A percentile compares a stretch with the other conserved stretches of the same genome.
These are phyloP conservation scores for Dromaius novaehollandiae DNA, from an alignment of 2,113 vertebrate species.

Conservation along the genomic window DNA sequence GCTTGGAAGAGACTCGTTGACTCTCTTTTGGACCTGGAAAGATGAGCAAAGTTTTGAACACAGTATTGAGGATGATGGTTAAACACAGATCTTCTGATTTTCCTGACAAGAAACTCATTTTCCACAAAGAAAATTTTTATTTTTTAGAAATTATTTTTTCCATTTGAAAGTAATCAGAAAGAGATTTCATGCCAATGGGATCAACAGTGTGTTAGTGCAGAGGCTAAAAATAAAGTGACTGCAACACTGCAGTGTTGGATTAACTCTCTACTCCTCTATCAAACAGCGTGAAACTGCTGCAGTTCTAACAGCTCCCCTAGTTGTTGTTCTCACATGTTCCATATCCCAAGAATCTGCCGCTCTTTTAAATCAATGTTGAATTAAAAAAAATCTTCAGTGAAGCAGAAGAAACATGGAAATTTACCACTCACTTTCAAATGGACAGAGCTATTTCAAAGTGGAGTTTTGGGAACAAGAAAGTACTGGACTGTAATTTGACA, in stretches of 20 bases:
- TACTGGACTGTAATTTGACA: neutral
- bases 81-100: neutral
- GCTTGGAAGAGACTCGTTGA: neutral
- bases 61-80: neutral
- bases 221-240: neutral
- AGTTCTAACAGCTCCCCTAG: neutral
- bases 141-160: neutral
- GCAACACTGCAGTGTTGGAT: neutral
- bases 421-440: neutral
- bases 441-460: neutral
- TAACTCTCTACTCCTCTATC: neutral
- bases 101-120: neutral
- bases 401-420: neutral
- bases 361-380: neutral
- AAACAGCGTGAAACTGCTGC: neutral
- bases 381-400: neutral
- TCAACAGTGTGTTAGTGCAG: neutral
- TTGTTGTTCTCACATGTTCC: neutral
- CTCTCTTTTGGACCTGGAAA: conserved; percentile 39
- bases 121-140: neutral
- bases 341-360: neutral
- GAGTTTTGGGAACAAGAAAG: neutral
- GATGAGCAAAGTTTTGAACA: neutral
- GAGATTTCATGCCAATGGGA: neutral
- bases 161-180: neutral